Evolutionary conservation across 2,888 invertebrate genomes (phyloP), one percentile per base, ranked within the genome.

Genomic region (Camptogramma bilineatum): DNA sequence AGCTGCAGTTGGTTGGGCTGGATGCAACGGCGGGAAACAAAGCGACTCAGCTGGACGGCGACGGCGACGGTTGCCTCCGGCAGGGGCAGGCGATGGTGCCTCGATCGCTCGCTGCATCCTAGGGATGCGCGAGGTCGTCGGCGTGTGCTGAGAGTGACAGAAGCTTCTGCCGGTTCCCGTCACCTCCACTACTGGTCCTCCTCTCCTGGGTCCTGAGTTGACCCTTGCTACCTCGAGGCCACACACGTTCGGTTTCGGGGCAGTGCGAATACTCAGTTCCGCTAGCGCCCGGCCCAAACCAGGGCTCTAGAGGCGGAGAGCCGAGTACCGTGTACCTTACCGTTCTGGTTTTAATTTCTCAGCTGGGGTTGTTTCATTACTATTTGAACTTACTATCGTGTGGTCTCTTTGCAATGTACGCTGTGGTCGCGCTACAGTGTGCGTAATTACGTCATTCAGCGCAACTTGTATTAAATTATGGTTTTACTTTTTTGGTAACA

Each of bases 221-320:
- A 2, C n/a, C 18, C 31, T 31, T 1, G 39, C 39, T 3, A 10
- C 13, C 34, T 13, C n/a, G 4, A 9, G n/a, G 52, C 10, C 1
- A 3, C n/a, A n/a, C n/a, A n/a, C 52, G 52, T 0, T 10, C 52
- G 52, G 34, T n/a, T 18, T 16, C 19, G 17, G 17, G 34, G 18
- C 13, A 17, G 17, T 8, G 52, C 52, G 34, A 18, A 52, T 18
- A 0, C 18, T 52, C 52, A 31, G 52, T 34, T 52, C 52, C 52
- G 28, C 50, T 2, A 0, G 16, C 24, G 16, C 24, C 16, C 19
- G 13, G 16, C 24, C 16, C 19, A 39, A n/a, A 8, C 39, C 39
- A 1, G 10, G 10, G 39, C 39, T 4, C 13, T 1, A 4, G 28
- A 28, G 28, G 2, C 7, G 28, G 7, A 4, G 28, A 5, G 28